phyloP scores from a whole-genome alignment of 1,140 invertebrate genomes.

The Sipha flava region DNA sequence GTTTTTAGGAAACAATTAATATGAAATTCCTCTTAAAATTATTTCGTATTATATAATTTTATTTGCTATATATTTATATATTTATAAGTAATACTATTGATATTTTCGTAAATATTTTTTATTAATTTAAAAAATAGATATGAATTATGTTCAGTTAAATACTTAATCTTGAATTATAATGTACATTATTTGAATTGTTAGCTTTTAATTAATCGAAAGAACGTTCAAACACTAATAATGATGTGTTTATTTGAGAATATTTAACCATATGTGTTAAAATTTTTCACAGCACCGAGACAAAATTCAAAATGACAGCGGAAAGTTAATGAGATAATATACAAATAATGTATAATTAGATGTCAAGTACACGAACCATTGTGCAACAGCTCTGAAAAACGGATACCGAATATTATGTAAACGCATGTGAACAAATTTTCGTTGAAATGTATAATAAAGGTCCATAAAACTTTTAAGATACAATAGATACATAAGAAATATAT shows the following conservation, averaged over 20 bases:
- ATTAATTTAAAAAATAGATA: too few species aligned
- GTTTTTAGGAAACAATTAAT: too few species aligned
- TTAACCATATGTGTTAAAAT: background rate
- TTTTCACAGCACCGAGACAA: background rate
- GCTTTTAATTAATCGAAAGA: background rate
- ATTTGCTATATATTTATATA: too few species aligned
- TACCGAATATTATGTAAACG: too few species aligned
- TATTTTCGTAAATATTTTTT: too few species aligned
- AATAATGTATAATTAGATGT: background rate
- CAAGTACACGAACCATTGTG: background rate
- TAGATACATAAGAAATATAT: background rate
- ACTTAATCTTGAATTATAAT: too few species aligned
- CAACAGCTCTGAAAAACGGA: background rate
- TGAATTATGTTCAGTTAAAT: too few species aligned
- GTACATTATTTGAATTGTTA: background rate
- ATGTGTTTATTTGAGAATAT: background rate
- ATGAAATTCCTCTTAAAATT: too few species aligned
- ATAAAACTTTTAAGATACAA: background rate
- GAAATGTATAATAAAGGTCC: background rate
- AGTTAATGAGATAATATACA: background rate
- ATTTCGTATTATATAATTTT: too few species aligned
- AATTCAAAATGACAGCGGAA: background rate
- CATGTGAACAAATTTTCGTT: too few species aligned
- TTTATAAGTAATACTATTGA: too few species aligned
- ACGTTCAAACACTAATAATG: background rate